A percentile compares a stretch with the other conserved stretches of the same genome.
These are phyloP conservation scores for Poecilia velifera DNA, from an alignment of 2,797 vertebrate species.

Conservation along the genomic window DNA sequence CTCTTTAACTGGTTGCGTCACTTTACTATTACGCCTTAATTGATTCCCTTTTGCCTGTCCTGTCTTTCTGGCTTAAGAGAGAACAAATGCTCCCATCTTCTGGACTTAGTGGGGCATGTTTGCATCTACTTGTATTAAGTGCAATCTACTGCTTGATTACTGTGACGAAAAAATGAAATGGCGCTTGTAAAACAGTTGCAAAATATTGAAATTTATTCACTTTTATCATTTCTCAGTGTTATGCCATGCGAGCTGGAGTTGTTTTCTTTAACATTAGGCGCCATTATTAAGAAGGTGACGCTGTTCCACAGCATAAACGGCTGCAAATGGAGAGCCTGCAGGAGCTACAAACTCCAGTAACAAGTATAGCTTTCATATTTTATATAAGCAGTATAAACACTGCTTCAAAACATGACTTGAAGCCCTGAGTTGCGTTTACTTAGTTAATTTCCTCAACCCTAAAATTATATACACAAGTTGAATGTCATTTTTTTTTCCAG, in stretches of 20 bases:
- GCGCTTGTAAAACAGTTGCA: neutral
- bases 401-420: neutral
- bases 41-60: neutral
- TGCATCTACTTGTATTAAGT: neutral
- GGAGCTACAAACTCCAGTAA: neutral
- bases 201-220: neutral
- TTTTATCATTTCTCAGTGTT: neutral
- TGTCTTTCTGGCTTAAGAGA: neutral
- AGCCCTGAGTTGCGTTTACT: neutral
- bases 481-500: constrained; percentile 5
- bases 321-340: neutral
- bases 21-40: neutral
- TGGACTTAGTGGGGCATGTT: neutral
- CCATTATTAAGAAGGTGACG: neutral
- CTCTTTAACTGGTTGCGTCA: neutral
- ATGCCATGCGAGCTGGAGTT: neutral
- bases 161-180: neutral
- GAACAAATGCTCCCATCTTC: neutral
- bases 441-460: neutral
- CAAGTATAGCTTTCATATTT: neutral
- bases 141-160: neutral
- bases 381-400: neutral
- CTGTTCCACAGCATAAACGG: neutral
- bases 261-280: neutral
- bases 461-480: neutral